Base-by-base conservation (phyloP, 2,113 vertebrate species). In the Xenopus laevis region DNA sequence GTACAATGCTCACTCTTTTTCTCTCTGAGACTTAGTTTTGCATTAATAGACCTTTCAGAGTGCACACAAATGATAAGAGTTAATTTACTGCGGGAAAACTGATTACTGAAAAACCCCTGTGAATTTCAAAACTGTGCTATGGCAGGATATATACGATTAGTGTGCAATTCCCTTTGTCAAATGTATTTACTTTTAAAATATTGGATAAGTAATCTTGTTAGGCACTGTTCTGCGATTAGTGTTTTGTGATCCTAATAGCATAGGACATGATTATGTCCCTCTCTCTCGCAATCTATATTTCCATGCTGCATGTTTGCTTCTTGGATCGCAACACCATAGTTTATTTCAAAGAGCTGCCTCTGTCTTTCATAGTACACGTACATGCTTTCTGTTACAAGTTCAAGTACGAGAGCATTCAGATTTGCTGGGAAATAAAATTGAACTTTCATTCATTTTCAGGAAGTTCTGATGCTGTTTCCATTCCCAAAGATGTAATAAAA, bases 101-200 rank as follows among this genome's bases (percentile, higher is more conserved):
- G 78, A 88, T 86, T 85, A 84, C 46, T 30, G 69, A 23, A 63
- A 83, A 87, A 72, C 52, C 80, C 80, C 78, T 73, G 74, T 83
- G 82, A 83, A 81, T 84, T 86, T 84, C 79, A 81, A 84, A 86
- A 85, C 65, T 79, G 59, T 79, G 79, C 80, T 68, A 40, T 79
- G 63, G 79, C 81, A 80, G 85, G 74, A 83, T 86, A 84, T 86
- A 84, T 74, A 81, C 84, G 82, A 84, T 85, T 83, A 89, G 72
- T 76, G 75, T 20, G 79, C 80, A 86, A 86, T 86, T 86, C 77
- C 82, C 80, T 84, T 83, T 79, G 82, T 83, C 82, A 86, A 83
- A 86, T 30, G 71, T 88, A 85, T 85, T 88, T 88, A 78, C 79
- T 80, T 79, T 83, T 84, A 87, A 86, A 86, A 84, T 88, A 85